Evolutionary conservation across 2,113 vertebrate genomes (phyloP), one percentile per base, ranked within the genome.

Genomic region (Typhlomys cinereus): DNA sequence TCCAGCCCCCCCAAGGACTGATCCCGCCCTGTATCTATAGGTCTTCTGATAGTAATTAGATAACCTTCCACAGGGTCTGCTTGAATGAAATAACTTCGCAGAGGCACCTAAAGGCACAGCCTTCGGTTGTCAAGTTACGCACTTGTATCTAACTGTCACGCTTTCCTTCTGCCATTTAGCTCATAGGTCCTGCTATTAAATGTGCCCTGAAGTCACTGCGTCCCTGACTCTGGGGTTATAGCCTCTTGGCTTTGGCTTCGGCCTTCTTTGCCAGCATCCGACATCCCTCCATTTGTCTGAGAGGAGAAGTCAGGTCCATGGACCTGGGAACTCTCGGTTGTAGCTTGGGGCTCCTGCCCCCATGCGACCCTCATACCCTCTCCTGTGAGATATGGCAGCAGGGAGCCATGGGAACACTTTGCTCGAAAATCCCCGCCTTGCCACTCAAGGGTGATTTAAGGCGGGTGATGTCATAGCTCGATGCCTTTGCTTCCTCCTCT

Each of bases 281-380:
- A 44, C 1, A 12, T 25, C 10, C 67, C n/a, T 61, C 1, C 25
- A 31, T 5, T 5, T 39, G 46, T 23, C 6, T 31, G 10, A 66
- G 84, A 5, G 23, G 4, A 5, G 57, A 25, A n/a, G 41, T 13
- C 52, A 29, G 14, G 14, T 73, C 7, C 27, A 6, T 0, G 62
- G 70, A 13, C 67, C 21, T n/a, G 25, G 52, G 66, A 21, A 31
- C 48, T 17, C 2, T 41, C 20, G 18, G 12, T 5, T 36, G 50
- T 76, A 13, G 5, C 23, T 29, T 7, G 61, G 39, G 59, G 29
- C 7, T 21, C 7, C 20, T 3, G 9, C n/a, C 39, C 34, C 36
- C 31, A 14, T 0, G 31, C 34, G n/a, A 44, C 52, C 54, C 8
- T n/a, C 0, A 2, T 7, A 10, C 36, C 34, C 7, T 4, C 21